Conservation (phyloP, 2,888 invertebrate genomes). For the Apomyelois bistriatella region DNA sequence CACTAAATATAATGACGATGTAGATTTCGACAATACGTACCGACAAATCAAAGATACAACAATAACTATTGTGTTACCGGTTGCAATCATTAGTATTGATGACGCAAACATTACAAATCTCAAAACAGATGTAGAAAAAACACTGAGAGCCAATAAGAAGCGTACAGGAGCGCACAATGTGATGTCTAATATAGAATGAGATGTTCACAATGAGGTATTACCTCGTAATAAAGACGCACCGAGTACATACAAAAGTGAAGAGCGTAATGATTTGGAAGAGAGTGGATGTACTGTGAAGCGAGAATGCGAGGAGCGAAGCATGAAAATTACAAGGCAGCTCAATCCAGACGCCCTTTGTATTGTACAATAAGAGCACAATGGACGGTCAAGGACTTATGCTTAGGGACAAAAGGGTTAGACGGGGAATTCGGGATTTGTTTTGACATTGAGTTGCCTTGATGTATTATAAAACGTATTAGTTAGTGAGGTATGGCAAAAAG, state of each 20-base stretch:
- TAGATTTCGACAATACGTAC: constrained; percentile 52
- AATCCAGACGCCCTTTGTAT: constrained; percentile 70
- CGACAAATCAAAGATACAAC: constrained; percentile 56
- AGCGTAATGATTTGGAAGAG: constrained; percentile 77
- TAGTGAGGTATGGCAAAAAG: neutral
- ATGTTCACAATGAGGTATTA: constrained; percentile 60
- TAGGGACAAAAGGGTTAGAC: constrained; percentile 65
- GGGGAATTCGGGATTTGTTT: constrained; percentile 32
- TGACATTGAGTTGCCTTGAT: constrained; percentile 21
- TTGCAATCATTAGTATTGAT: constrained; percentile 78
- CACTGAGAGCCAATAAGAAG: constrained; percentile 68
- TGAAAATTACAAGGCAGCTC: constrained; percentile 73
- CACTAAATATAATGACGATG: constrained; percentile 77
- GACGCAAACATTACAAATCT: constrained; percentile 70
- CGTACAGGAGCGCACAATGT: constrained; percentile 41
- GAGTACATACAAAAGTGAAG: constrained; percentile 65
- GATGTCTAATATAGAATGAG: constrained; percentile 51
- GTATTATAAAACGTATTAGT: constrained; percentile 6
- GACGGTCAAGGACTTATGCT: constrained; percentile 73
- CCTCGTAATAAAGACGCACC: constrained; percentile 55
- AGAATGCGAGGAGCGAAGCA: constrained; percentile 71
- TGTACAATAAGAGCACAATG: constrained; percentile 54
- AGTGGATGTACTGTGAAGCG: constrained; percentile 57
- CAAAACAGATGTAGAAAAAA: constrained; percentile 63
- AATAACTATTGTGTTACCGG: constrained; percentile 71